Evolutionary conservation across 2,113 vertebrate species (phyloP).

Genomic region (Eleginops maclovinus): DNA sequence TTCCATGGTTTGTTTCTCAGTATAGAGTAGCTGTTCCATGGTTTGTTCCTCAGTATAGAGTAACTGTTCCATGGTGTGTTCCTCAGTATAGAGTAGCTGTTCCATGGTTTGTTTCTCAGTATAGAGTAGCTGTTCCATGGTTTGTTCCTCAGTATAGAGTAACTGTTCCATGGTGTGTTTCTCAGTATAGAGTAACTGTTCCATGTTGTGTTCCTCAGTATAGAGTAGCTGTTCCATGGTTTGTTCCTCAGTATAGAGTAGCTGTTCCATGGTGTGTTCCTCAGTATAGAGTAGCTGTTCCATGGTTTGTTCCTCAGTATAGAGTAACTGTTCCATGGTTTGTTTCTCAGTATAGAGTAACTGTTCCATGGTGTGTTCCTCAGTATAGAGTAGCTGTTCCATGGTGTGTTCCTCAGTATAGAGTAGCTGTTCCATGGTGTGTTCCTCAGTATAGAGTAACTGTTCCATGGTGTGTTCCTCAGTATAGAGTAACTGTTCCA

Average conservation of each 20-base stretch:
- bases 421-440: too few relatives aligned
- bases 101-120: slow-evolving; percentile 69
- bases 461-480: too few relatives aligned
- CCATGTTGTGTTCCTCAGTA: slow-evolving; percentile 6
- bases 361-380: background rate
- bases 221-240: slow-evolving; percentile 3
- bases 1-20: background rate
- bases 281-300: slow-evolving; percentile 97
- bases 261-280: slow-evolving; percentile 95
- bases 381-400: too few relatives aligned
- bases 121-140: too few relatives aligned
- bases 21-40: too few relatives aligned
- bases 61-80: background rate
- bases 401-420: too few relatives aligned
- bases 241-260: slow-evolving; percentile 89
- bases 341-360: background rate
- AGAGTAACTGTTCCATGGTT: background rate
- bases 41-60: too few relatives aligned
- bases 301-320: slow-evolving; percentile 87
- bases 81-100: slow-evolving; percentile 2
- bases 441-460: too few relatives aligned
- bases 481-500: too few relatives aligned
- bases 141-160: too few relatives aligned
- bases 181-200: background rate
- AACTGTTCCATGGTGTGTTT: slow-evolving; percentile 99